phyloP scores from a whole-genome alignment of 2,113 vertebrate species.

The Platanista minor region DNA sequence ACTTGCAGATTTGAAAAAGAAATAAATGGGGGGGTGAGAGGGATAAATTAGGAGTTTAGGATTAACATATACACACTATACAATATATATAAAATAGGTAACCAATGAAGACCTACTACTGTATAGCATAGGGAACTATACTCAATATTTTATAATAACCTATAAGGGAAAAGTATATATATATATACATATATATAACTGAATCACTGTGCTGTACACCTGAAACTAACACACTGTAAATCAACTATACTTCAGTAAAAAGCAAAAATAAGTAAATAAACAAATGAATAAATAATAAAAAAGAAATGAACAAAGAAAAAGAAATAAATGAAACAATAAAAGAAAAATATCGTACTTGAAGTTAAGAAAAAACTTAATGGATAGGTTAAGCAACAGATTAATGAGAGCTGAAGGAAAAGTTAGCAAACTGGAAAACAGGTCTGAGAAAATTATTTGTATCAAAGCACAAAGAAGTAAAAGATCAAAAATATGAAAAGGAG shows the following conservation, averaged over 20 bases:
- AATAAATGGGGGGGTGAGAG: background rate
- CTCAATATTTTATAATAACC: no score
- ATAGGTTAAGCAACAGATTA: background rate
- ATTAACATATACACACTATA: no score
- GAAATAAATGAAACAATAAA: background rate
- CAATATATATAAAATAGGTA: no score
- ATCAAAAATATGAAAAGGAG: background rate
- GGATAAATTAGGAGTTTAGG: background rate
- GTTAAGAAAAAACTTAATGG: background rate
- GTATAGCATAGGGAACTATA: no score
- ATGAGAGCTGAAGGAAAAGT: background rate
- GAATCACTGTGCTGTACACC: background rate
- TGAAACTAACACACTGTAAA: background rate
- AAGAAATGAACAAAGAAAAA: background rate
- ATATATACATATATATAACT: no score
- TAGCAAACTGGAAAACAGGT: background rate
- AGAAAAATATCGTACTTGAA: background rate
- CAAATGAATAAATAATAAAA: background rate
- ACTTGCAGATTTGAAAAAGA: background rate
- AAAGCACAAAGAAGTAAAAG: background rate
- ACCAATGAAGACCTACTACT: no score
- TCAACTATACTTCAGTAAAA: background rate
- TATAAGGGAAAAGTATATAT: no score
- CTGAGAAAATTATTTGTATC: background rate
- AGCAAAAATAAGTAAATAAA: background rate